Evolutionary conservation across 2,797 vertebrate genomes (phyloP).

Genomic region (Pyrocephalus nanus): DNA sequence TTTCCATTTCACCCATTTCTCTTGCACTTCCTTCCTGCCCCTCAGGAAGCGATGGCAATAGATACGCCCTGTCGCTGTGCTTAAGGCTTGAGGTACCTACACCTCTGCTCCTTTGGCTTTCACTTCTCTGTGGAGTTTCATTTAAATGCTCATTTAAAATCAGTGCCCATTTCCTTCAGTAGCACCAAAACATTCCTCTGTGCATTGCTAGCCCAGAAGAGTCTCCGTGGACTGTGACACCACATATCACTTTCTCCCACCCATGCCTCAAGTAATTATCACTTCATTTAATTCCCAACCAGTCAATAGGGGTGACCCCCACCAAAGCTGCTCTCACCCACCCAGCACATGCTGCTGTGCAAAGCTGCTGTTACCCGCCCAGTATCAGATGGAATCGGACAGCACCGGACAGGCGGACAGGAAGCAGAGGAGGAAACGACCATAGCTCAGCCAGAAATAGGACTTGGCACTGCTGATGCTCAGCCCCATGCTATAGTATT

Average conservation of each 20-base stretch:
- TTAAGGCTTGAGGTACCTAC: not conserved
- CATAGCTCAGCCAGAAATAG: not conserved
- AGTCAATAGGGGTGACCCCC: not conserved
- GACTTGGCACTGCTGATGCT: not conserved
- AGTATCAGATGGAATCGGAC: not conserved
- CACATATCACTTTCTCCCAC: rapidly evolving
- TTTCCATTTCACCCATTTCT: not conserved
- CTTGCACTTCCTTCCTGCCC: not conserved
- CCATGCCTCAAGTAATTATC: not conserved
- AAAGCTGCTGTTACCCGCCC: not conserved
- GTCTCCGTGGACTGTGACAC: rapidly evolving
- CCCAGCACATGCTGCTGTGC: rapidly evolving
- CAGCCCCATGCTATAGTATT: rapidly evolving
- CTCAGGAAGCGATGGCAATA: not conserved
- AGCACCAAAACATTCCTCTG: not conserved
- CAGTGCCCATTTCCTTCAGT: not conserved
- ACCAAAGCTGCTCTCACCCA: not conserved
- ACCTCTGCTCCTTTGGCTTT: not conserved
- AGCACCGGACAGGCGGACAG: rapidly evolving
- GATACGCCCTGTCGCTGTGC: rapidly evolving
- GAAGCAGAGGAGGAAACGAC: not conserved
- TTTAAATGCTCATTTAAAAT: not conserved
- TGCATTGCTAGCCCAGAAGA: not conserved
- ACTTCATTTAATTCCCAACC: not conserved
- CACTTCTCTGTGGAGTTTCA: not conserved